Base-by-base conservation (phyloP, 37 sponge, comb jelly and placozoan species). In the Aplysina aerophoba region DNA sequence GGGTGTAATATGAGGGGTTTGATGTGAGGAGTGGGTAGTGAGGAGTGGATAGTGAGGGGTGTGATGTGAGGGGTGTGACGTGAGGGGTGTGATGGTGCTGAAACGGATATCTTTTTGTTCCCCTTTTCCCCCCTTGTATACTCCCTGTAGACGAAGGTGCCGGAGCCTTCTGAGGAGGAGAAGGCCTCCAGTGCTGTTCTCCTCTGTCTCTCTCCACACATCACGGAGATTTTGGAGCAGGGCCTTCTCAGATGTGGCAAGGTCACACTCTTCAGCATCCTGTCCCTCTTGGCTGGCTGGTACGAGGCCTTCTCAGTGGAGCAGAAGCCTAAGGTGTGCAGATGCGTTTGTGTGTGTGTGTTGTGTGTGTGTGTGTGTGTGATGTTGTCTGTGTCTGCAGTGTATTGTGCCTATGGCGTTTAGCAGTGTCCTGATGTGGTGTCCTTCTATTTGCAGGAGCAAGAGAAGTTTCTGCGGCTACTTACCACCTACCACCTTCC, bases 391-490 rank as follows among this genome's bases (percentile, higher is more conserved):
- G 50, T 44, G 50, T 44, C 50, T 44, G 8, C 50, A 3, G 8
- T 44, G 50, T 44, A 44, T 44, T 44, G 50, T 44, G 50, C 6
- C 8, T 44, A 44, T 8, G 6, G 50, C 50, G 50, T 8, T 44
- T 8, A n/a, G n/a, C n/a, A n/a, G n/a, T n/a, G n/a, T n/a, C n/a
- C n/a, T n/a, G n/a, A n/a, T n/a, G n/a, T n/a, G n/a, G n/a, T 44
- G 3, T 44, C 50, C 8, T 44, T 4, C 4, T 62, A 4, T 3
- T 14, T 69, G 33, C 54, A 75, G 78, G 78, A 75, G 25, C 78
- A 75, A 16, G 78, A 75, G 24, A 31, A 44, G 15, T 41, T 75
- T 25, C 78, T 75, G 37, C 78, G 78, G 4, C 50, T 75, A 54
- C 8, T 75, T 0, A 25, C 24, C 2, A 24, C 40, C 21, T 24